Evolutionary conservation across 1,140 invertebrate genomes (phyloP), one percentile per base, ranked within the genome.

Genomic region (Triops longicaudatus): DNA sequence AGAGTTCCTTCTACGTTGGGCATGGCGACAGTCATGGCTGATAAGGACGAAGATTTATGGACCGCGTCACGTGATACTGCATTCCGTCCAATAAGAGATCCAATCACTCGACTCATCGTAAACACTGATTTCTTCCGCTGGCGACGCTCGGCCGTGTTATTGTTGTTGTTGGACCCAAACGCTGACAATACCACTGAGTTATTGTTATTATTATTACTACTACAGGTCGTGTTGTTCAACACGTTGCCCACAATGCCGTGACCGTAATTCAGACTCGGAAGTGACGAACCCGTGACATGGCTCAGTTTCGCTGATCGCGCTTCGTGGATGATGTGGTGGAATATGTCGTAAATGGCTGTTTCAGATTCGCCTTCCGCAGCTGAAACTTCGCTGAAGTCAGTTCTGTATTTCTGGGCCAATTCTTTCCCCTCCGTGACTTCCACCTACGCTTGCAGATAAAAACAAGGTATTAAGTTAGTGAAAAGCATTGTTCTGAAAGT

Each of bases 371-470:
- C 80, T 37, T 84, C 84, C 6, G 84, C 84, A 11, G 84, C 83
- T 10, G 84, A 84, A 73, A 85, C 84, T 79, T 84, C 84, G 73
- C 81, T 83, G 80, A 84, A 84, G 31, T 82, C 81, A 72, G 83
- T 84, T 5, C 82, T 83, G 73, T 82, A 81, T 76, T 83, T 81
- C 9, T 82, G 76, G 7, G 84, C 82, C 28, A 83, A 73, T 79
- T 83, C 80, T 75, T 82, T 81, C 5, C 84, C 84, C 83, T 92
- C 91, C 26, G 87, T 86, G 80, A 89, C 89, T 74, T 88, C 87
- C 14, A 92, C 90, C 90, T 91, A 85, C 2, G 82, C 83, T 22
- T 14, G 26, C 28, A 41, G 22, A 77, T 14, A 14, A 27, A 77
- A 6, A 78, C n/a, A n/a, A n/a, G n/a, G n/a, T n/a, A n/a, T n/a